Evolutionary conservation across 2,888 invertebrate genomes (phyloP), one percentile per base, ranked within the genome.

Genomic region (Ochropleura plecta): DNA sequence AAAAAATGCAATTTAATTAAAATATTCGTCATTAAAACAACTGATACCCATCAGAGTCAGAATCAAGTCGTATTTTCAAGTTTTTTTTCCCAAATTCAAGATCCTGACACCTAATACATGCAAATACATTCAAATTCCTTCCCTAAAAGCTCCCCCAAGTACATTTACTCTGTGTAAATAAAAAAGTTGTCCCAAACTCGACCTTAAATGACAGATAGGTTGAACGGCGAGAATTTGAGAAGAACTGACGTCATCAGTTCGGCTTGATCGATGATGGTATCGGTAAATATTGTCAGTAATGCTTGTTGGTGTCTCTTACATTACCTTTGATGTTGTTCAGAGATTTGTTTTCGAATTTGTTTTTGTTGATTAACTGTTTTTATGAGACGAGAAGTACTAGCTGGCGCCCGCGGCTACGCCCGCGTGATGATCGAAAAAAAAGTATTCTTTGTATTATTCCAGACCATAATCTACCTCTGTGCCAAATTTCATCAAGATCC

Each of bases 241-340:
- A 55, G 20, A 44, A 71, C 65, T 76, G 75, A 82, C 70, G 70
- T 65, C 82, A 78, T 82, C 85, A 83, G 60, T 64, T 66, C 18
- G 7, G 68, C 18, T 81, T 86, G 89, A 89, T 89, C 75, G 86
- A 88, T 88, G 84, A 72, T 62, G 79, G 66, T 78, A 83, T 84
- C 88, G 84, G 85, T 83, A 87, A 88, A 89, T 88, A 88, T 82
- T 78, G 84, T 76, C 83, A 84, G 70, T 86, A 74, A 75, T 84
- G 76, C 70, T 70, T 82, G 81, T 83, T 77, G 76, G 69, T 82
- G 84, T 86, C 85, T 74, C 83, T 87, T 85, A 82, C 81, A 66
- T 79, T 75, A 70, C 20, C 20, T 55, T 71, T n/a, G 18, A 12
- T 48, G 55, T 66, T 55, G 20, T 71, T 40, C 5, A 0, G 14